Conservation (phyloP, 2,888 invertebrate genomes). For the Scotopteryx bipunctaria region DNA sequence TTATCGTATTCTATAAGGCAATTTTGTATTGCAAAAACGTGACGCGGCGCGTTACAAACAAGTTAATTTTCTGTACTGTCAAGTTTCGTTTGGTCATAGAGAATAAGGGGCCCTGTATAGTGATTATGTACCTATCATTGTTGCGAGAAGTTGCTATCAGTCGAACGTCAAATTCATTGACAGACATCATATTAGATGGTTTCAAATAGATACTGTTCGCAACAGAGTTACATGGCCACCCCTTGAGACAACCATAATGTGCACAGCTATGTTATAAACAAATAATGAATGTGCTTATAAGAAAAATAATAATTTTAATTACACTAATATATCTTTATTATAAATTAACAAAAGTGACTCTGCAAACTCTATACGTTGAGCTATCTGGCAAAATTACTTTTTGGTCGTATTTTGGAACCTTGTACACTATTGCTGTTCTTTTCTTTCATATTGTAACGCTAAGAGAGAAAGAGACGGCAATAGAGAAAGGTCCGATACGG, state of each 20-base stretch:
- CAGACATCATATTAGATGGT: too few species aligned
- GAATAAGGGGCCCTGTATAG: too few species aligned
- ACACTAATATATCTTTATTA: constrained; percentile 39
- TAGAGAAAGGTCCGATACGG: neutral
- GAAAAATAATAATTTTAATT: constrained; percentile 34
- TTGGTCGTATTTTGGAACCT: neutral
- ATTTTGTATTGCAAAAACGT: too few species aligned
- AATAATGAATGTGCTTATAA: constrained; percentile 29
- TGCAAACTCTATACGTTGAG: constrained; percentile 21
- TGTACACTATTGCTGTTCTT: neutral
- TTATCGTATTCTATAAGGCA: too few species aligned
- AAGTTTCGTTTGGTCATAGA: too few species aligned
- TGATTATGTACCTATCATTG: too few species aligned
- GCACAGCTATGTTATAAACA: constrained; percentile 25
- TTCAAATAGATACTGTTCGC: too few species aligned
- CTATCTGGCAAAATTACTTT: constrained; percentile 17
- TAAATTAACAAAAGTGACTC: constrained; percentile 35
- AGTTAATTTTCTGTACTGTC: too few species aligned
- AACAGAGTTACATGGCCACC: too few species aligned
- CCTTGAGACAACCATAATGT: constrained; percentile 1
- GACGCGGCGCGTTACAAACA: too few species aligned
- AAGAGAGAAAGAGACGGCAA: constrained; percentile 1
- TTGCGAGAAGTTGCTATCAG: too few species aligned
- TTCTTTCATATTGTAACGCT: neutral
- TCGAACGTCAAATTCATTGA: too few species aligned